Conservation (phyloP, 1,140 invertebrate genomes). For the Saccostrea cuccullata region DNA sequence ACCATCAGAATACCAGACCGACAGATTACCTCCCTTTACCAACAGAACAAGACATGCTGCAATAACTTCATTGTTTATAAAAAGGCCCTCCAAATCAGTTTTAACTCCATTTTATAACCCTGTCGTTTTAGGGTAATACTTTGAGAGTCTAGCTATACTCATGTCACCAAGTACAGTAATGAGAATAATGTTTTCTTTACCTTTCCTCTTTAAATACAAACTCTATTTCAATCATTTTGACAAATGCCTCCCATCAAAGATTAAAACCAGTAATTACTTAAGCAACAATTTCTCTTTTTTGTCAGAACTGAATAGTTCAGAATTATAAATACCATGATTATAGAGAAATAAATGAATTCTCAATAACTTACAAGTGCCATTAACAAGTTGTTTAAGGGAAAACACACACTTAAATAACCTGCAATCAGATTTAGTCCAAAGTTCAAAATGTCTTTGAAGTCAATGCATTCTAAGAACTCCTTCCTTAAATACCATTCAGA, state of each 20-base stretch:
- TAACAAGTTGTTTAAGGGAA: neutral
- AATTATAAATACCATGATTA: neutral
- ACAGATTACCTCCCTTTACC: neutral
- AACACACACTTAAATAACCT: neutral
- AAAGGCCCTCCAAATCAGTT: neutral
- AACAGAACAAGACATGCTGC: slow-evolving; percentile 6
- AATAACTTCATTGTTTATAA: slow-evolving; percentile 20
- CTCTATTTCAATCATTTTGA: neutral
- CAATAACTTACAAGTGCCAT: neutral
- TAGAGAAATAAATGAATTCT: slow-evolving; percentile 22
- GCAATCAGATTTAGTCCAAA: neutral
- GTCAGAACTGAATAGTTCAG: neutral
- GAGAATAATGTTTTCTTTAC: neutral
- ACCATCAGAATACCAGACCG: neutral
- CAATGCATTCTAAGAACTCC: neutral
- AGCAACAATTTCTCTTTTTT: neutral
- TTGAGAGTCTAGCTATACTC: neutral
- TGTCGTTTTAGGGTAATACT: neutral
- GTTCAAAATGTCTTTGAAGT: neutral
- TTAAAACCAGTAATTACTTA: neutral
- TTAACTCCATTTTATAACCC: neutral
- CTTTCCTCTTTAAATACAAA: neutral
- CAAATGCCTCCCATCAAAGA: neutral
- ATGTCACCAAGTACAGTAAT: neutral
- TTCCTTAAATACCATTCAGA: neutral